phyloP scores from a whole-genome alignment of 37 sponge, comb jelly and placozoan species.

The Hexactinellida sp. region DNA sequence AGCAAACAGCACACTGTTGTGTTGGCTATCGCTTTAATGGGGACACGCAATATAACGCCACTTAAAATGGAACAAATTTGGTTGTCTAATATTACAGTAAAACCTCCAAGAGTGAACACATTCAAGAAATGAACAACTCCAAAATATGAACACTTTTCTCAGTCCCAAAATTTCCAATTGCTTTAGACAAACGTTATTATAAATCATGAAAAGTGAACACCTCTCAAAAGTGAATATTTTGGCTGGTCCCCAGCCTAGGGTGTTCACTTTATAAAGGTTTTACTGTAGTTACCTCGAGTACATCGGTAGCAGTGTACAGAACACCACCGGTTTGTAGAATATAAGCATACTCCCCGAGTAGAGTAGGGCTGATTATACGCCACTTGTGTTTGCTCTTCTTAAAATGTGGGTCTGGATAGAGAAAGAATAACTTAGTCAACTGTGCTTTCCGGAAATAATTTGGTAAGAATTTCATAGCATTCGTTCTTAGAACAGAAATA shows the following conservation, averaged over 20 bases:
- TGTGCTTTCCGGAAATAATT: constrained; percentile 88
- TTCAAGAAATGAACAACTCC: too few relatives aligned
- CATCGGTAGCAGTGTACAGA: constrained; percentile 91
- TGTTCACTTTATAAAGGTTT: too few relatives aligned
- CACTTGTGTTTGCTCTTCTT: constrained; percentile 94
- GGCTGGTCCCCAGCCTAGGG: too few relatives aligned
- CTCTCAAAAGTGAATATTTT: too few relatives aligned
- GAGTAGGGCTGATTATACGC: constrained; percentile 63
- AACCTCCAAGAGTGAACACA: too few relatives aligned
- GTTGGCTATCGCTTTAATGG: not conserved
- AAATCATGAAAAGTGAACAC: too few relatives aligned
- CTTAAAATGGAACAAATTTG: not conserved
- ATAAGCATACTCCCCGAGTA: constrained; percentile 91
- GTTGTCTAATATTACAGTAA: not conserved
- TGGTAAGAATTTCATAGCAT: constrained; percentile 95
- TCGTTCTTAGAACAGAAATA: constrained; percentile 74
- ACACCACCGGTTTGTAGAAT: constrained; percentile 63
- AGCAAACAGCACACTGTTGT: not conserved
- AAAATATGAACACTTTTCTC: too few relatives aligned
- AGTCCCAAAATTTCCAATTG: too few relatives aligned
- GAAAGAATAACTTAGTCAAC: constrained; percentile 80
- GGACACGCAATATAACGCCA: not conserved
- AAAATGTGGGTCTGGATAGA: constrained; percentile 97
- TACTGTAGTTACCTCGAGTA: constrained; percentile 55
- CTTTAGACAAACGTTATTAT: too few relatives aligned